Conservation (phyloP, 1,140 invertebrate species). For the Platyura marginata region DNA sequence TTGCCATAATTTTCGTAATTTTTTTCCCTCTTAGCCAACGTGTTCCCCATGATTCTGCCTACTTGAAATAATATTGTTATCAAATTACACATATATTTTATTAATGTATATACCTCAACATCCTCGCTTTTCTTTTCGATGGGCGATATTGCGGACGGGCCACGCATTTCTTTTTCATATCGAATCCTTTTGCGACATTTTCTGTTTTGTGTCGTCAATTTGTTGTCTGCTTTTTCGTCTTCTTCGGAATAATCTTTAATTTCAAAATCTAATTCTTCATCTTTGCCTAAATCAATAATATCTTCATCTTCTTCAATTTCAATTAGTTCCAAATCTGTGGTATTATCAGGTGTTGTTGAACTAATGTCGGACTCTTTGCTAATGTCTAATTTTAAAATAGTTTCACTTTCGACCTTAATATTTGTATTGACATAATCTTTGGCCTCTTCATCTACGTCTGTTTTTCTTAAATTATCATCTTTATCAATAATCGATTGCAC, state of each 20-base stretch:
- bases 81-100: too few relatives aligned
- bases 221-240: too few relatives aligned
- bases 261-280: conserved; percentile 15
- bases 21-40: conserved; percentile 29
- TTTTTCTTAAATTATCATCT: not conserved
- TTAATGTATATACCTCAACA: too few relatives aligned
- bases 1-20: conserved; percentile 32
- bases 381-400: not conserved
- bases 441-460: not conserved
- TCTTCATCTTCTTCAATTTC: conserved; percentile 22
- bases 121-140: too few relatives aligned
- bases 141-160: too few relatives aligned
- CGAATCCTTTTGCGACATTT: too few relatives aligned
- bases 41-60: conserved; percentile 14
- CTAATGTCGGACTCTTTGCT: not conserved
- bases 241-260: too few relatives aligned
- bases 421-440: not conserved
- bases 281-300: conserved; percentile 15
- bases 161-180: too few relatives aligned
- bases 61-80: not conserved
- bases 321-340: too few relatives aligned
- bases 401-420: not conserved
- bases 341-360: too few relatives aligned
- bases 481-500: not conserved
- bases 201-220: too few relatives aligned